These are phyloP conservation scores for Acanthopleura granulata DNA, from an alignment of 2,888 invertebrate genomes.

Conservation along the genomic window DNA sequence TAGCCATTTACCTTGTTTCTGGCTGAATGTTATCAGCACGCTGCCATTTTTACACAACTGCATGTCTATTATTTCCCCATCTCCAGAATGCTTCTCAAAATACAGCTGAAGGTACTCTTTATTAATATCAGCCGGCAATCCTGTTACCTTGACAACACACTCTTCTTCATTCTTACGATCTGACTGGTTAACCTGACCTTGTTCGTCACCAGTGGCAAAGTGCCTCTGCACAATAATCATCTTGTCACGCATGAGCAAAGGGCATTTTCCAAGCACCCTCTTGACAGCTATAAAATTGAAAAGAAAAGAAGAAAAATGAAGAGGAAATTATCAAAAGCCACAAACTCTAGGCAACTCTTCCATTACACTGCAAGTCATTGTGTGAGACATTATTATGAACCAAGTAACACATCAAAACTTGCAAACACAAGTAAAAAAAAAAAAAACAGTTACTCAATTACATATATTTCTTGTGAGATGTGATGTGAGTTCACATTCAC, in stretches of 20 bases:
- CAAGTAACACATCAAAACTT: no score
- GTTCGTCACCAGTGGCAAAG: not conserved
- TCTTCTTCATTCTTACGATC: not conserved
- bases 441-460: no score
- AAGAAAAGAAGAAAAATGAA: not conserved
- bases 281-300: not conserved
- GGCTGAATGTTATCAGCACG: not conserved
- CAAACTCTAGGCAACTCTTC: no score
- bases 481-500: no score
- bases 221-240: not conserved
- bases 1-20: not conserved
- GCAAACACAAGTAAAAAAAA: no score
- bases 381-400: no score
- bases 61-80: not conserved
- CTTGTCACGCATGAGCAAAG: not conserved
- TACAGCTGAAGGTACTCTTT: not conserved
- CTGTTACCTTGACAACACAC: slow-evolving; percentile 4
- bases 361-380: no score
- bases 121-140: not conserved
- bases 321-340: no score
- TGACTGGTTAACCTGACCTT: not conserved
- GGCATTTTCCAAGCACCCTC: not conserved
- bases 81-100: not conserved
- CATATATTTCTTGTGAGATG: no score
- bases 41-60: not conserved